A percentile compares a stretch with the other conserved stretches of the same genome.
Evolutionary conservation across 23 tunicate genomes (phyloP).

Genomic region (Clavelina lepadiformis): DNA sequence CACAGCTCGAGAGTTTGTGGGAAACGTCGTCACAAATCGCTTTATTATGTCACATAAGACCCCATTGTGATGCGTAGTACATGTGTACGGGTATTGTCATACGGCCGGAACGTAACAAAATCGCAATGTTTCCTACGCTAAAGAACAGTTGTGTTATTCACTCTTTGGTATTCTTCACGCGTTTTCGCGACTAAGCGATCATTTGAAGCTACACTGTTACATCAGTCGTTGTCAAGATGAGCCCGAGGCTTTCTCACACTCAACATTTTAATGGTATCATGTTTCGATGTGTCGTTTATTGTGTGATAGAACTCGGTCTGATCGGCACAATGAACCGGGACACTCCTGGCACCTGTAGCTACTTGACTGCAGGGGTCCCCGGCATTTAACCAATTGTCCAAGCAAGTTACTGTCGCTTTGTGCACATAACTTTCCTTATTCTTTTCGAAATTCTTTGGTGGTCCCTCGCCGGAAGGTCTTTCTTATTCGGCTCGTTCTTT

Average conservation of each 20-base stretch:
- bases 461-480: neutral
- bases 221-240: no score
- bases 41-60: neutral
- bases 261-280: neutral
- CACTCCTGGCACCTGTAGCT: conserved; percentile 39
- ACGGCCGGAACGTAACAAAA: no score
- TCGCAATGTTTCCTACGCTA: no score
- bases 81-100: no score
- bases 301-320: conserved; percentile 4
- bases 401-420: neutral
- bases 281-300: neutral
- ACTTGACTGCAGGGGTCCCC: conserved; percentile 4
- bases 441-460: neutral
- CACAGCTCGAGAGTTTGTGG: conserved; percentile 6
- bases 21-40: neutral
- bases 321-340: conserved; percentile 14
- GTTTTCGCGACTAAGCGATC: no score
- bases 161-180: no score
- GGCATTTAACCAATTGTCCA: neutral
- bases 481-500: neutral
- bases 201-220: no score
- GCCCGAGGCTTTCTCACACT: no score
- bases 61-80: no score
- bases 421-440: neutral
- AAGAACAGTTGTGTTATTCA: no score